These are phyloP conservation scores for Deroptyus accipitrinus DNA, from an alignment of 2,113 vertebrate species.

Conservation along the genomic window DNA sequence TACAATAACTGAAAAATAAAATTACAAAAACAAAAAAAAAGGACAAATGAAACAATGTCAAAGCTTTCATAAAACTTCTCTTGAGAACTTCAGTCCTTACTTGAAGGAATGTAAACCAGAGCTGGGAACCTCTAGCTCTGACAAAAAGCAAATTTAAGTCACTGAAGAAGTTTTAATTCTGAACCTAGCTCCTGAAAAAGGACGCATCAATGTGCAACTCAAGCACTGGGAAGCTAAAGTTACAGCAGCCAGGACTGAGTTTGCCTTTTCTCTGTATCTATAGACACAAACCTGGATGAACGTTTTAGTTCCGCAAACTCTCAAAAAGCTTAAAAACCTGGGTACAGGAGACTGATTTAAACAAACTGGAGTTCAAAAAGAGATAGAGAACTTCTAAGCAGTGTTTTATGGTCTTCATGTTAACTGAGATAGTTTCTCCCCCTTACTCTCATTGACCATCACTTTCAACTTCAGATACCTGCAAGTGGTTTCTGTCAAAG, in stretches of 20 bases:
- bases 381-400: background rate
- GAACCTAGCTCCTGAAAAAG: background rate
- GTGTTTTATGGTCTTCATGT: background rate
- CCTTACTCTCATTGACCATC: background rate
- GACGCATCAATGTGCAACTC: background rate
- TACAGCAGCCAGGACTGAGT: background rate
- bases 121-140: background rate
- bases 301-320: background rate
- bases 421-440: background rate
- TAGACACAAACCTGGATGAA: background rate
- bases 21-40: background rate
- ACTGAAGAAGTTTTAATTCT: background rate
- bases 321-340: background rate
- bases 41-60: background rate
- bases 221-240: background rate
- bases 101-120: background rate
- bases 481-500: background rate
- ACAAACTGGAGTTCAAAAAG: background rate
- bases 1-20: background rate
- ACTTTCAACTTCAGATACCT: background rate
- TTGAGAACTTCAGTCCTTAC: background rate
- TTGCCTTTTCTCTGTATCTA: background rate
- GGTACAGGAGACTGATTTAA: background rate
- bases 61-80: background rate
- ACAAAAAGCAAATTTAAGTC: background rate